Evolutionary conservation across 2,888 invertebrate species (phyloP), one percentile per base, ranked within the genome.

Genomic region (Acleris holmiana): DNA sequence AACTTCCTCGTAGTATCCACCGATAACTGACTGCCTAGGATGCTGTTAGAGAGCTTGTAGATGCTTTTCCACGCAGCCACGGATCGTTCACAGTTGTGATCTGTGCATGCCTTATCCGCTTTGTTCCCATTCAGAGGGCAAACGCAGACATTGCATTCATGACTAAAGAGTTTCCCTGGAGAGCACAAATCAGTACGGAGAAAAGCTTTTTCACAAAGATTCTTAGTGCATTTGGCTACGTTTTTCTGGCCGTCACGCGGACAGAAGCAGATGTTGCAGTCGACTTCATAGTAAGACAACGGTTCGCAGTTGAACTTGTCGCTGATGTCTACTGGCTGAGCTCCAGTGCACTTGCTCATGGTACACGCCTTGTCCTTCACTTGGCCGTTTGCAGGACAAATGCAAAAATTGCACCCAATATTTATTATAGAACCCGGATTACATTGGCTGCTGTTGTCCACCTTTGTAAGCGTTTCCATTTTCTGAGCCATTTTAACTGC

Each of bases 211-310:
- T 88, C 86, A 55, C 93, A 93, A 4, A 81, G 75, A 67, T 86
- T 85, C 62, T 88, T 86, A 0, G 93, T 91, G 69, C 94, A 94
- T 68, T 82, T 86, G 0, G 79, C 83, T 0, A 91, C 79, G 63
- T 91, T 91, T 70, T 91, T 91, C 0, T 86, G 61, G 0, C 92
- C 92, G 58, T 86, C 84, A 5, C 69, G 70, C 0, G 86, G 85
- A 60, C 92, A 92, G 46, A 77, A 83, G 71, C 92, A 92, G 15
- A 85, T 79, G 49, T 92, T 92, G 63, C 92, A 92, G 57, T 91
- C 92, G 0, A 91, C 89, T 56, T 79, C 80, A 54, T 88, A 91
- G 61, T 91, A 91, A 2, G 78, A 70, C 17, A 86, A 73, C 0
- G 91, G 91, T 29, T 89, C 88, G 46, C 92, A 91, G 3, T 69